These are phyloP conservation scores for Microctenopoma stevenorrisi DNA, from an alignment of 2,797 vertebrate species.

Conservation along the genomic window DNA sequence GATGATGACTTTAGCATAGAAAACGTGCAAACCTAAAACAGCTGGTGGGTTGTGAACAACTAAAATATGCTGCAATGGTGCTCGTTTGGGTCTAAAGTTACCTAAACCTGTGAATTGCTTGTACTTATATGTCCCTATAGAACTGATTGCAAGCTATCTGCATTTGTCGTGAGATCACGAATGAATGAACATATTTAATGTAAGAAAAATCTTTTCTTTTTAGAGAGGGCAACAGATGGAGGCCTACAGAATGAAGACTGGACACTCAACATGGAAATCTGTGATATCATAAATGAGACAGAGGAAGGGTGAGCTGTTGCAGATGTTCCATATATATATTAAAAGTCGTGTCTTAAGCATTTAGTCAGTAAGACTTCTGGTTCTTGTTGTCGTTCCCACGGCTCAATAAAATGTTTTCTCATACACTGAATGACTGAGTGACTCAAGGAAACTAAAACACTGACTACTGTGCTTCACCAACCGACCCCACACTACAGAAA, in stretches of 20 bases:
- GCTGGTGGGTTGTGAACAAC: slow-evolving; percentile 4
- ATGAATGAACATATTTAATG: not conserved
- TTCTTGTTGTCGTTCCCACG: slow-evolving; percentile 3
- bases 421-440: slow-evolving; percentile 25
- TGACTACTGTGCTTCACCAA: slow-evolving; percentile 36
- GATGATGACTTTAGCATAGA: not conserved
- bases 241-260: slow-evolving; percentile 97
- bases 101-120: not conserved
- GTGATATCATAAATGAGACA: slow-evolving; percentile 98
- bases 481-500: slow-evolving; percentile 34
- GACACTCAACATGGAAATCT: slow-evolving; percentile 99
- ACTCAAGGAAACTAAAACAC: slow-evolving; percentile 48
- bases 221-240: slow-evolving; percentile 98
- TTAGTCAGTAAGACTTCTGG: not conserved
- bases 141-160: not conserved
- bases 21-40: slow-evolving; percentile 6
- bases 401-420: slow-evolving; percentile 28
- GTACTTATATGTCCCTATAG: not conserved
- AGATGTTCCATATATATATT: slow-evolving; percentile 41
- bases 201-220: slow-evolving; percentile 35
- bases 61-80: not conserved
- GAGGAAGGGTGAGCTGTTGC: slow-evolving; percentile 90
- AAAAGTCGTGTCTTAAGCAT: not conserved
- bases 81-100: not conserved
- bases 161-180: not conserved